Percentiles rank a stretch among this genome's conserved stretches.
Conservation (phyloP, 37 sponge, comb jelly and placozoan species). For the Hexactinellida sp. region DNA sequence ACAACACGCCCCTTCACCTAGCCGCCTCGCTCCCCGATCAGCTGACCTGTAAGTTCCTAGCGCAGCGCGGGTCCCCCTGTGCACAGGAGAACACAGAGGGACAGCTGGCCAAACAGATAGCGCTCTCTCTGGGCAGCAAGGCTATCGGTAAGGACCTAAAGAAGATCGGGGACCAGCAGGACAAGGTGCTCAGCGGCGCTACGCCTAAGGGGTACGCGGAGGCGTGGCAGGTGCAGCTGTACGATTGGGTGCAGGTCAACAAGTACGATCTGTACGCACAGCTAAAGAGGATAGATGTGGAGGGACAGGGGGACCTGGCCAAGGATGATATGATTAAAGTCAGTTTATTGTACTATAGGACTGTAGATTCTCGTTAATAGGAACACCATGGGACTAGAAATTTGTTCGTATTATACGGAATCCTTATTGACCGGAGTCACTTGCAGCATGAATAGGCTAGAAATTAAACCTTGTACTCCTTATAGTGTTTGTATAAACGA, state of each 20-base stretch:
- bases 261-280: slow-evolving; percentile 19
- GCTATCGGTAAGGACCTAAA: slow-evolving; percentile 73
- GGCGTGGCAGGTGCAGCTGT: slow-evolving; percentile 60
- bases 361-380: background rate
- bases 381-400: too few relatives aligned
- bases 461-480: too few relatives aligned
- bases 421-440: too few relatives aligned
- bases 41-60: slow-evolving; percentile 47
- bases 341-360: background rate
- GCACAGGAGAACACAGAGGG: slow-evolving; percentile 23
- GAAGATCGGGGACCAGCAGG: slow-evolving; percentile 51
- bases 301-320: background rate
- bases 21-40: slow-evolving; percentile 30
- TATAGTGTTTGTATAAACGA: background rate
- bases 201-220: slow-evolving; percentile 77
- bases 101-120: slow-evolving; percentile 59
- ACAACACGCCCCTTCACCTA: slow-evolving; percentile 59
- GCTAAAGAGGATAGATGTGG: background rate
- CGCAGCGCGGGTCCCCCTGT: slow-evolving; percentile 50
- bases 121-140: slow-evolving; percentile 52
- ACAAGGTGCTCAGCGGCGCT: slow-evolving; percentile 51
- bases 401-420: too few relatives aligned
- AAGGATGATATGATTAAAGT: background rate
- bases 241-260: slow-evolving; percentile 59
- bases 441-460: too few relatives aligned